Conservation (phyloP, 2,888 invertebrate genomes). For the Stegophylla sp. region DNA sequence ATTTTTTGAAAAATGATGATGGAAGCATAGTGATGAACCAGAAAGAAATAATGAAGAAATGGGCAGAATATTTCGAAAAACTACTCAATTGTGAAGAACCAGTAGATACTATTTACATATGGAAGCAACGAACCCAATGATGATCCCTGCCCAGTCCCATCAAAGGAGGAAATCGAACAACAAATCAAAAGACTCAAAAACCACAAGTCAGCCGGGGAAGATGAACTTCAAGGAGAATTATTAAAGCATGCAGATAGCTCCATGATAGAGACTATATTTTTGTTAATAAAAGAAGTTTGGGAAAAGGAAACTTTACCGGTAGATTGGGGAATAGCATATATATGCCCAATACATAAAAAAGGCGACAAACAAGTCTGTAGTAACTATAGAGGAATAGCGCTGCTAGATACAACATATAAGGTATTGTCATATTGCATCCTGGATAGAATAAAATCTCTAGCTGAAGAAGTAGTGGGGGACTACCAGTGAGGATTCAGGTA, state of each 20-base stretch:
- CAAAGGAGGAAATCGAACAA: conserved; percentile 23
- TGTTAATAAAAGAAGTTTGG: conserved; percentile 25
- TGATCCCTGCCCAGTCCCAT: neutral
- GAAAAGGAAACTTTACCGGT: conserved; percentile 1
- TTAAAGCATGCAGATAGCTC: neutral
- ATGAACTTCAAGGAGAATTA: conserved; percentile 2
- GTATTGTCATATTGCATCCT: conserved; percentile 15
- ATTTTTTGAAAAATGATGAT: neutral
- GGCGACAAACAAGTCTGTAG: conserved; percentile 17
- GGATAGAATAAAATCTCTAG: neutral
- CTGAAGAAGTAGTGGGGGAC: neutral
- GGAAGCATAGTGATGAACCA: conserved; percentile 7
- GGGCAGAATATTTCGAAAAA: conserved; percentile 4
- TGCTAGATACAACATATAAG: conserved; percentile 30
- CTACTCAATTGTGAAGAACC: neutral
- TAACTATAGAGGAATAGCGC: conserved; percentile 27
- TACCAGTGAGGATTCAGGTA: conserved; percentile 19
- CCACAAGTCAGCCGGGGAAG: conserved; percentile 7
- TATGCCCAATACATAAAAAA: conserved; percentile 22
- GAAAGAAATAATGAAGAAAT: neutral
- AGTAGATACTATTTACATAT: neutral
- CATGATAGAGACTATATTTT: conserved; percentile 25
- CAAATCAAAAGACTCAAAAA: conserved; percentile 20
- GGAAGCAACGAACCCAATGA: neutral
- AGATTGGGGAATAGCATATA: conserved; percentile 17